Conservation (phyloP, 2,888 invertebrate species). For the Pediacus dermestoides region DNA sequence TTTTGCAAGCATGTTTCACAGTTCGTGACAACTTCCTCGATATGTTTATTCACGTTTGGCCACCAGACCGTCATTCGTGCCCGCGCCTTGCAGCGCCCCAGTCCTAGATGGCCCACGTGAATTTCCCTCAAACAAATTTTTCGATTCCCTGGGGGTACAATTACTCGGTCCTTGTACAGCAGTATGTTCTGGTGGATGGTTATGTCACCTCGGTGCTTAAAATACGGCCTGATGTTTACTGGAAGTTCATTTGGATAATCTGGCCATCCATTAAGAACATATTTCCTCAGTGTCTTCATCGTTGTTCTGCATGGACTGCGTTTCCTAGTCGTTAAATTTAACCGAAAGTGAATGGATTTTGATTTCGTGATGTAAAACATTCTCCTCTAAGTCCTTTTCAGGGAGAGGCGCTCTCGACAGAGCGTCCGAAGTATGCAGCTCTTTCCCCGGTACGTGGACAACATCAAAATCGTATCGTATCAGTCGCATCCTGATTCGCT, state of each 20-base stretch:
- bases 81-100: too few species aligned
- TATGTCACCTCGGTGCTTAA: conserved; percentile 7
- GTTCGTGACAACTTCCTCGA: conserved; percentile 12
- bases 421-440: neutral
- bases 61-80: too few species aligned
- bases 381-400: neutral
- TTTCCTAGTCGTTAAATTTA: too few species aligned
- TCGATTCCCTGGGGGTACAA: conserved; percentile 1
- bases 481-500: conserved; percentile 33
- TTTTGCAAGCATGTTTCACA: conserved; percentile 19
- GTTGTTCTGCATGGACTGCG: too few species aligned
- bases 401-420: conserved; percentile 6
- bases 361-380: neutral
- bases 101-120: conserved; percentile 10
- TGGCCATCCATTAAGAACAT: conserved; percentile 5
- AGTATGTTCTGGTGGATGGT: conserved; percentile 4
- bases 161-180: conserved; percentile 8
- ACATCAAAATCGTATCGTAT: conserved; percentile 6
- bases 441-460: conserved; percentile 4
- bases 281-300: too few species aligned
- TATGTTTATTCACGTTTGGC: conserved; percentile 3
- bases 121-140: conserved; percentile 2
- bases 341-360: too few species aligned
- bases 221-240: neutral
- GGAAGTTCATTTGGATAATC: neutral